Evolutionary conservation across 2,797 vertebrate species (phyloP).

Genomic region (Sebastes diaconus): DNA sequence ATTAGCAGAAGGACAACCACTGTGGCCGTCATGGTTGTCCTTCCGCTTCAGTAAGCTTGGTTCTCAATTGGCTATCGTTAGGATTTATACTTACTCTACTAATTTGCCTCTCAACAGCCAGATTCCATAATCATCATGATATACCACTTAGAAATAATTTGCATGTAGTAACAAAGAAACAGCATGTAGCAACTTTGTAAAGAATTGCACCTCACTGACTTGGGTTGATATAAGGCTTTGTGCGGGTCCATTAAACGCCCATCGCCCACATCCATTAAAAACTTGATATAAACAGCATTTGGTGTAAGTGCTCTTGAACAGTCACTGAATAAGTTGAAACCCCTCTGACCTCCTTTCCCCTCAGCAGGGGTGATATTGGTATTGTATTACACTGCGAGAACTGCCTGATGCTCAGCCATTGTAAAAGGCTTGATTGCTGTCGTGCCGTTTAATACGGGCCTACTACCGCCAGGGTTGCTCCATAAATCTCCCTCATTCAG

Average conservation of each 20-base stretch:
- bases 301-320: conserved; percentile 40
- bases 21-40: too few species aligned
- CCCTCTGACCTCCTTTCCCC: conserved; percentile 25
- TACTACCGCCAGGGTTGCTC: conserved; percentile 42
- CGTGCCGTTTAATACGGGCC: conserved; percentile 56
- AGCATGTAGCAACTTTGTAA: neutral
- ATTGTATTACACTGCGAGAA: conserved; percentile 54
- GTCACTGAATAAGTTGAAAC: conserved; percentile 43
- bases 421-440: conserved; percentile 66
- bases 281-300: conserved; percentile 29
- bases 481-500: conserved; percentile 73
- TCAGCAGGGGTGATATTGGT: conserved; percentile 54
- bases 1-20: neutral
- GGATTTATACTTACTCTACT: neutral
- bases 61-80: neutral
- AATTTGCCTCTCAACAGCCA: neutral
- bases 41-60: neutral
- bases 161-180: neutral
- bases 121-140: neutral
- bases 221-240: conserved; percentile 21
- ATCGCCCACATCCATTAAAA: neutral
- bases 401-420: conserved; percentile 60
- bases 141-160: neutral
- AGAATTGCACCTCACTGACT: neutral
- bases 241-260: conserved; percentile 21